phyloP scores from a whole-genome alignment of 2,113 vertebrate species.

The Gila orcuttii region DNA sequence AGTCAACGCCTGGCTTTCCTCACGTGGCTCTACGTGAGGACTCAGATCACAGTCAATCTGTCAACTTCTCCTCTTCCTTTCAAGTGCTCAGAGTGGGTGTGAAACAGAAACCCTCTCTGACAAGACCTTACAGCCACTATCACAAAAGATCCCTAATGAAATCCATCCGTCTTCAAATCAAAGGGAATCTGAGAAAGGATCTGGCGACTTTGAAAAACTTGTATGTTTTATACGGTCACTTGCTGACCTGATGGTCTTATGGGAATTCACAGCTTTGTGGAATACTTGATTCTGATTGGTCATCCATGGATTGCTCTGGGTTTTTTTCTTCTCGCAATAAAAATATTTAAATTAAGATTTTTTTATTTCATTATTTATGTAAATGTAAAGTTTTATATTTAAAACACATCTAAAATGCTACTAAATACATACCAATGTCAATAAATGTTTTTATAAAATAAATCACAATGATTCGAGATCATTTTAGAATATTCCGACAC shows the following conservation, averaged over 20 bases:
- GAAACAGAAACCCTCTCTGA: slow-evolving; percentile 22
- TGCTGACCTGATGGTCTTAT: neutral
- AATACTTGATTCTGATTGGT: neutral
- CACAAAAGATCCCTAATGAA: neutral
- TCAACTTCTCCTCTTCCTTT: slow-evolving; percentile 32
- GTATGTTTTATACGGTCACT: neutral
- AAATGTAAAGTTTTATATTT: neutral
- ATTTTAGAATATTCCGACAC: neutral
- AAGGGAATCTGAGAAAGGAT: neutral
- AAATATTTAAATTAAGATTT: neutral
- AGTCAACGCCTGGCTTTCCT: slow-evolving; percentile 27
- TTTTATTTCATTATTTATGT: too few relatives aligned
- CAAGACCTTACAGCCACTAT: slow-evolving; percentile 1
- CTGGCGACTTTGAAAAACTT: neutral
- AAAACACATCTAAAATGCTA: neutral
- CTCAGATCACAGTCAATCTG: slow-evolving; percentile 13
- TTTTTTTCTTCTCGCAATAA: neutral
- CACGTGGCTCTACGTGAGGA: slow-evolving; percentile 3
- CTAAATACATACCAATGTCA: neutral
- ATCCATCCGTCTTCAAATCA: neutral
- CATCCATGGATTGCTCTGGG: neutral
- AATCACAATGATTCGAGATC: neutral
- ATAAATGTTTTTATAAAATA: neutral
- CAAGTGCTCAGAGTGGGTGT: slow-evolving; percentile 26
- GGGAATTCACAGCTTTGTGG: neutral